phyloP scores from a whole-genome alignment of 1,140 invertebrate genomes.

The Parapsyche elsis region DNA sequence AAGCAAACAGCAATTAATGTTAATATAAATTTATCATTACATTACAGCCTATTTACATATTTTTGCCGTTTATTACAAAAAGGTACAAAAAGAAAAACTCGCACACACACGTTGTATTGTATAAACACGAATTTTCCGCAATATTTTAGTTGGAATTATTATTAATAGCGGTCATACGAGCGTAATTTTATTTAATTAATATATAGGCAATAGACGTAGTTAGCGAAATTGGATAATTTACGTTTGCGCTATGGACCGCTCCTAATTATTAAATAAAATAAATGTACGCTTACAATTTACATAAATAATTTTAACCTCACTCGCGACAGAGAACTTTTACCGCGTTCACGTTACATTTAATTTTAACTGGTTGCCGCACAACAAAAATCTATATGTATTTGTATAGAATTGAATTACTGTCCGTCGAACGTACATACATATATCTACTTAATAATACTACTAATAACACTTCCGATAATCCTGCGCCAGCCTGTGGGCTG shows the following conservation, averaged over 20 bases:
- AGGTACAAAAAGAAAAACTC: neutral
- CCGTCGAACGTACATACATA: too few species aligned
- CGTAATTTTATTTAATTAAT: conserved; percentile 28
- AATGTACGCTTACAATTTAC: neutral
- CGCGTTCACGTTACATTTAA: too few species aligned
- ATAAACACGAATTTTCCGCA: neutral
- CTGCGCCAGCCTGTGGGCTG: too few species aligned
- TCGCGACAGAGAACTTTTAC: too few species aligned
- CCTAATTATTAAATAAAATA: conserved; percentile 22
- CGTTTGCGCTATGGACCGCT: neutral
- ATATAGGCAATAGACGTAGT: conserved; percentile 13
- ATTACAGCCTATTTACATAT: neutral
- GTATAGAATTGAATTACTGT: too few species aligned
- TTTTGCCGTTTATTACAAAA: neutral
- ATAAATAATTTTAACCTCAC: neutral
- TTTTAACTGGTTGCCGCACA: too few species aligned
- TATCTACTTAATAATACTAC: too few species aligned
- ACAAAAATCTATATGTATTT: too few species aligned
- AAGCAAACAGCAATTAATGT: conserved; percentile 5
- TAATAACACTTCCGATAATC: too few species aligned
- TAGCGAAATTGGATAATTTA: conserved; percentile 19
- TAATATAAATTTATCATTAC: conserved; percentile 3
- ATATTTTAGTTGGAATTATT: neutral
- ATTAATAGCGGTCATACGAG: conserved; percentile 17
- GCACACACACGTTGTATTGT: neutral